Percentiles rank a stretch among this genome's conserved stretches.
phyloP scores from a whole-genome alignment of 2,113 vertebrate species.

The Ptilonorhynchus violaceus region DNA sequence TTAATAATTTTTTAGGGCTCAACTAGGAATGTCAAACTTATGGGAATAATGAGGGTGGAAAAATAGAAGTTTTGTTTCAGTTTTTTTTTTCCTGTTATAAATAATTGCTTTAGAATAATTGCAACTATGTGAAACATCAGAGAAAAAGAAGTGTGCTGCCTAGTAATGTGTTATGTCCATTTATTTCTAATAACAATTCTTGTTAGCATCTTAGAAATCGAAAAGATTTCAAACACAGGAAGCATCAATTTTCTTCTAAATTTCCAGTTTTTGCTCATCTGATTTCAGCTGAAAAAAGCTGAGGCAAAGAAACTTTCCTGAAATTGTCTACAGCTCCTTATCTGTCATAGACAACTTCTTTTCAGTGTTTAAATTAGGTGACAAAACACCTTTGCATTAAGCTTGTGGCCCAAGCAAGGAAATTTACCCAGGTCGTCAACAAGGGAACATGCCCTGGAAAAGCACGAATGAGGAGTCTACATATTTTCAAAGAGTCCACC shows the following conservation, averaged over 20 bases:
- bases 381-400: not conserved
- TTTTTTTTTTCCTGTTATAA: not conserved
- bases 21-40: not conserved
- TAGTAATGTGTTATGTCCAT: not conserved
- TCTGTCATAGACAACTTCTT: not conserved
- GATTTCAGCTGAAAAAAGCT: not conserved
- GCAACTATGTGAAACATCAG: not conserved
- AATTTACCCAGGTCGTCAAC: not conserved
- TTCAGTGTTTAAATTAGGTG: not conserved
- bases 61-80: not conserved
- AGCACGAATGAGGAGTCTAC: not conserved
- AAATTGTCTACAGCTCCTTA: not conserved
- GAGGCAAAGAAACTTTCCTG: not conserved
- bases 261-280: not conserved
- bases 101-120: not conserved
- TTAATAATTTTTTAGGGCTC: not conserved
- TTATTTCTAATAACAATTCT: not conserved
- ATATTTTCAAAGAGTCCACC: not conserved
- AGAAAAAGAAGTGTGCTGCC: not conserved
- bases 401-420: not conserved
- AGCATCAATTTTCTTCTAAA: not conserved
- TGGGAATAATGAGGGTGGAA: not conserved
- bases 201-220: not conserved
- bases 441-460: not conserved
- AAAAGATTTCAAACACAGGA: not conserved